phyloP scores from a whole-genome alignment of 2,888 invertebrate species.

The Trissolcus brochymenae region DNA sequence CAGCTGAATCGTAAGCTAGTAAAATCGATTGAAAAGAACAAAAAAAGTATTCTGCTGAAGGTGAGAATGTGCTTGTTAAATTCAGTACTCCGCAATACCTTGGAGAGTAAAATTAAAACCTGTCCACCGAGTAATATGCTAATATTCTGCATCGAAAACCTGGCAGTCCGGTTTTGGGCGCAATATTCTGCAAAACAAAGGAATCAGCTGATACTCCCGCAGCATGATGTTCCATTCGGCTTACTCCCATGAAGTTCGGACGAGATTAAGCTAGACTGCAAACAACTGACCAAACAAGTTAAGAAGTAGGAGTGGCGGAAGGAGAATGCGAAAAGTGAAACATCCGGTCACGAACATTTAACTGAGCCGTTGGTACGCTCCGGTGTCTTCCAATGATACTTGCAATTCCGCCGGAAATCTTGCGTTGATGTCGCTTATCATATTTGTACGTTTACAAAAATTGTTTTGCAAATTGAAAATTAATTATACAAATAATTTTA shows the following conservation, averaged over 20 bases:
- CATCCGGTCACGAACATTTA: constrained; percentile 54
- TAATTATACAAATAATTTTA: no score
- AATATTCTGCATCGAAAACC: constrained; percentile 42
- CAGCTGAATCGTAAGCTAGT: no score
- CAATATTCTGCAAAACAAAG: constrained; percentile 33
- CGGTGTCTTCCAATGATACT: constrained; percentile 26
- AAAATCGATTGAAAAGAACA: background rate
- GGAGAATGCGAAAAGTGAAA: constrained; percentile 51
- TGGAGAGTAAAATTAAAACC: constrained; percentile 39
- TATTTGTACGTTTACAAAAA: no score
- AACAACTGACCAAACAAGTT: constrained; percentile 40
- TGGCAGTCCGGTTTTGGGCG: constrained; percentile 20
- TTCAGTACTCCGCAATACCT: constrained; percentile 17
- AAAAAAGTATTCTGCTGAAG: constrained; percentile 21
- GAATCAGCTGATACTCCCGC: constrained; percentile 32
- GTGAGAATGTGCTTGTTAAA: constrained; percentile 58
- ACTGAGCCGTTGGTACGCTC: constrained; percentile 28
- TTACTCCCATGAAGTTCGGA: constrained; percentile 27
- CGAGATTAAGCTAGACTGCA: constrained; percentile 32
- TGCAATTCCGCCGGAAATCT: constrained; percentile 38
- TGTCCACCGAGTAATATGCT: constrained; percentile 39
- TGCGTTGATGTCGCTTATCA: no score
- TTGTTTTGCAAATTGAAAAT: no score
- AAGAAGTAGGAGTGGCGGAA: constrained; percentile 44
- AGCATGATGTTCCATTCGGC: constrained; percentile 32